Evolutionary conservation across 1,140 invertebrate species (phyloP).

Genomic region (Tetramorium alpestre): DNA sequence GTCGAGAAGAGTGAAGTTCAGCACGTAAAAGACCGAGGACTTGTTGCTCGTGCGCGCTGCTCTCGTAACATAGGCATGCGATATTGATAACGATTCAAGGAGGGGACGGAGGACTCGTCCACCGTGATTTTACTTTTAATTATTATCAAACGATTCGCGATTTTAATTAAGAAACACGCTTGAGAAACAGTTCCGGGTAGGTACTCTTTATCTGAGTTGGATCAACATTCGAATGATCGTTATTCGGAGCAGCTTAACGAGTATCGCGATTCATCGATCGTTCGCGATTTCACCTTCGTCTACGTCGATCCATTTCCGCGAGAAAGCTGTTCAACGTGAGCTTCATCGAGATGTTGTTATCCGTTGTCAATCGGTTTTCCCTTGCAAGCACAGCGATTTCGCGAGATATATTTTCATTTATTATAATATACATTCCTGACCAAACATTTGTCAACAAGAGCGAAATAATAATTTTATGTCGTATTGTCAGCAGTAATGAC

Average conservation of each 20-base stretch:
- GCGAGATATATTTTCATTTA: conserved; percentile 4
- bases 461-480: conserved; percentile 22
- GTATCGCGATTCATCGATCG: conserved; percentile 42
- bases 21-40: conserved; percentile 51
- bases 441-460: neutral
- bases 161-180: conserved; percentile 14
- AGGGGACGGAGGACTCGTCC: too few relatives aligned
- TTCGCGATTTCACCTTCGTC: conserved; percentile 44
- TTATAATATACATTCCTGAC: neutral
- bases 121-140: neutral
- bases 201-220: neutral
- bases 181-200: neutral
- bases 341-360: conserved; percentile 15
- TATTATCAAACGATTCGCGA: neutral
- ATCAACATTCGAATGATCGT: neutral
- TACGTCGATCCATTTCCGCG: conserved; percentile 44
- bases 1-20: conserved; percentile 29
- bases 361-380: conserved; percentile 6
- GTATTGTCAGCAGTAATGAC: neutral
- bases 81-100: conserved; percentile 9
- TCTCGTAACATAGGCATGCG: conserved; percentile 32
- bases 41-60: conserved; percentile 45
- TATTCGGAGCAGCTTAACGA: conserved; percentile 21
- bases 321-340: conserved; percentile 54
- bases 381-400: neutral